Conservation (phyloP, 2,797 vertebrate species). For the Onychomys torridus region DNA sequence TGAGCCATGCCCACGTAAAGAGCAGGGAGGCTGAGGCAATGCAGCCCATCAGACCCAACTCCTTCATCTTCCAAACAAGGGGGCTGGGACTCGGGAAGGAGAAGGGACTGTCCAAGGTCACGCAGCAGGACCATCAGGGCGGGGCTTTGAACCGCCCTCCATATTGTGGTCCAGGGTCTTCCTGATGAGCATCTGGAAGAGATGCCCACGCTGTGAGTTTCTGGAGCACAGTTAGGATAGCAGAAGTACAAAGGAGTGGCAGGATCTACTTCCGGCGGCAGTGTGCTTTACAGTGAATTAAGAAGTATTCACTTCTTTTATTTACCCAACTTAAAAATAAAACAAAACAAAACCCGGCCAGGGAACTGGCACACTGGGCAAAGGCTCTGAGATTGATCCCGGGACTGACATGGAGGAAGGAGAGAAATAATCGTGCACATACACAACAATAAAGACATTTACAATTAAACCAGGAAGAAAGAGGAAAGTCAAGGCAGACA, state of each 20-base stretch:
- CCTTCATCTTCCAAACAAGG: slow-evolving; percentile 26
- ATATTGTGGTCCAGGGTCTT: neutral
- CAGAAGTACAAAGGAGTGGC: neutral
- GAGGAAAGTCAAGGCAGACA: neutral
- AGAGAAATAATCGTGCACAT: neutral
- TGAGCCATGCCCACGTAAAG: neutral
- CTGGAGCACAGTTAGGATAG: neutral
- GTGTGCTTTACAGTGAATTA: neutral
- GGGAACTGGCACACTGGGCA: neutral
- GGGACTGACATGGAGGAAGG: neutral
- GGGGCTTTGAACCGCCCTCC: neutral
- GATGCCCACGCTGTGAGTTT: neutral
- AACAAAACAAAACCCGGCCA: neutral
- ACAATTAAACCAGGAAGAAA: neutral
- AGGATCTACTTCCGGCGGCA: neutral
- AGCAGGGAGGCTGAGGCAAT: neutral
- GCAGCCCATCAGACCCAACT: neutral
- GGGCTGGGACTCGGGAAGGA: neutral
- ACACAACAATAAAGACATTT: neutral
- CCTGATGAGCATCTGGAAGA: neutral
- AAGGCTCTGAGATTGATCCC: neutral
- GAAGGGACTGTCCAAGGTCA: neutral
- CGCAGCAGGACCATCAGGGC: neutral
- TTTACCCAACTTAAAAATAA: neutral
- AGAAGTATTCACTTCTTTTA: neutral